phyloP scores from a whole-genome alignment of 2,888 invertebrate genomes.

The Uropetala carovei region DNA sequence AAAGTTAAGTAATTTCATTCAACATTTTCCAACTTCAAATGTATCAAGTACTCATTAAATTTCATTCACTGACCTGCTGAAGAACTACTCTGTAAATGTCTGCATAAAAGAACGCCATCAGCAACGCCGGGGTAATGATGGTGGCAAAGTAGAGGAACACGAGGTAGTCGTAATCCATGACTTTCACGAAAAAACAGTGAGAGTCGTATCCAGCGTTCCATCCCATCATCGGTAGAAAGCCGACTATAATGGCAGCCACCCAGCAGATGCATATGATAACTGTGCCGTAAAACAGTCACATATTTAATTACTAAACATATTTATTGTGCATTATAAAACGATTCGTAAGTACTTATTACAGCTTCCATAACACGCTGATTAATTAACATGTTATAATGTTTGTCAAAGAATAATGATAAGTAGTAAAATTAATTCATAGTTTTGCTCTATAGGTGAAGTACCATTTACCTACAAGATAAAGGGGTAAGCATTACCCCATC shows the following conservation, averaged over 20 bases:
- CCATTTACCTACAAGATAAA: too few species aligned
- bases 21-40: too few species aligned
- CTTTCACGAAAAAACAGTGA: constrained; percentile 89
- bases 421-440: too few species aligned
- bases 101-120: constrained; percentile 92
- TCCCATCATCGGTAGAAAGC: constrained; percentile 91
- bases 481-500: too few species aligned
- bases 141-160: constrained; percentile 95
- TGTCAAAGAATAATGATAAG: too few species aligned
- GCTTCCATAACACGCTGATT: too few species aligned
- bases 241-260: constrained; percentile 88
- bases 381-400: too few species aligned
- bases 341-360: too few species aligned
- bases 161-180: constrained; percentile 94
- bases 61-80: constrained; percentile 83
- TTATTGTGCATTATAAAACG: too few species aligned
- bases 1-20: too few species aligned
- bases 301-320: neutral
- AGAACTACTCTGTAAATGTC: constrained; percentile 93
- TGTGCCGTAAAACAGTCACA: constrained; percentile 74
- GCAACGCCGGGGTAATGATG: constrained; percentile 90
- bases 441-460: too few species aligned
- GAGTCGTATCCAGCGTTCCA: constrained; percentile 83
- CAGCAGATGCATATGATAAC: constrained; percentile 92
- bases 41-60: neutral